Percentiles rank a stretch among this genome's conserved stretches.
Evolutionary conservation across 2,888 invertebrate species (phyloP).

Genomic region (Horisme vitalbata): DNA sequence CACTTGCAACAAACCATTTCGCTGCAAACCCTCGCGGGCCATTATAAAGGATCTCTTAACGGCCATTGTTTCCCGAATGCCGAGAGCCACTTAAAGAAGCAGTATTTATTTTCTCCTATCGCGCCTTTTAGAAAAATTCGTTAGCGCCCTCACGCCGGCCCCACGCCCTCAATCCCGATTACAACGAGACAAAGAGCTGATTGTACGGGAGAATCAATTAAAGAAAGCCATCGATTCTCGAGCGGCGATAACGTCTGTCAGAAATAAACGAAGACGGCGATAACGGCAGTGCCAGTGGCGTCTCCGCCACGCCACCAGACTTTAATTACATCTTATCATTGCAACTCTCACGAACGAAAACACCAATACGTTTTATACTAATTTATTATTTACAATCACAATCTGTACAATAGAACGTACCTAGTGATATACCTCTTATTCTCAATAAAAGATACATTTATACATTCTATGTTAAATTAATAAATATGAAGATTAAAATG

Average conservation of each 20-base stretch:
- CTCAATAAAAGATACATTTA: conserved; percentile 71
- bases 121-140: conserved; percentile 62
- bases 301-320: conserved; percentile 40
- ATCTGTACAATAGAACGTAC: conserved; percentile 69
- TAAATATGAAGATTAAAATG: conserved; percentile 51
- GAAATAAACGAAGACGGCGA: conserved; percentile 52
- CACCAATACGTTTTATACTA: conserved; percentile 62
- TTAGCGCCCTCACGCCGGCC: conserved; percentile 49
- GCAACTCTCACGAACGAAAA: conserved; percentile 29
- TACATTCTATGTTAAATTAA: conserved; percentile 61
- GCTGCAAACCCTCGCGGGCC: conserved; percentile 29
- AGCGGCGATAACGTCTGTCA: conserved; percentile 65
- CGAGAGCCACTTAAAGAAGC: conserved; percentile 52
- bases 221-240: conserved; percentile 73
- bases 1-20: conserved; percentile 16
- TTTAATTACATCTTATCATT: conserved; percentile 51
- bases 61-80: conserved; percentile 47
- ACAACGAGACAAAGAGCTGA: conserved; percentile 73
- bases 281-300: conserved; percentile 43
- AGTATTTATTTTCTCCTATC: conserved; percentile 57
- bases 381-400: conserved; percentile 76
- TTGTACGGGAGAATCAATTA: conserved; percentile 77
- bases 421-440: conserved; percentile 69
- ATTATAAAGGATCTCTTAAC: conserved; percentile 44
- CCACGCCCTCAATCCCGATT: conserved; percentile 68